Conservation (phyloP, 2,888 invertebrate genomes). For the Arctia plantaginis region DNA sequence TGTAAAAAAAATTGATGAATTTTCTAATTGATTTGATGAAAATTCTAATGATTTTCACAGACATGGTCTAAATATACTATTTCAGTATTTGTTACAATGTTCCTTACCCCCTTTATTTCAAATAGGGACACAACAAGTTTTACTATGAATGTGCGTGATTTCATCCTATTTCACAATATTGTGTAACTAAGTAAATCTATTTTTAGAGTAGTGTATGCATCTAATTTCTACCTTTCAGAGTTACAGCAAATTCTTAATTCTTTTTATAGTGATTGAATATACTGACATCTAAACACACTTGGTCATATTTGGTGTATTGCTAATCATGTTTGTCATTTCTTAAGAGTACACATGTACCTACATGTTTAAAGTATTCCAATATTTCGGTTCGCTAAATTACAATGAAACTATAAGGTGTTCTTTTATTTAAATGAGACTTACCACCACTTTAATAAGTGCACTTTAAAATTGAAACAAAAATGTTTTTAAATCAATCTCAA, state of each 20-base stretch:
- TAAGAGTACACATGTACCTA: neutral
- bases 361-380: neutral
- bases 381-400: too few relatives aligned
- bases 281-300: neutral
- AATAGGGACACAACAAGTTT: neutral
- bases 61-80: too few relatives aligned
- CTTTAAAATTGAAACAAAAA: neutral
- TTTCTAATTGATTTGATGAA: too few relatives aligned
- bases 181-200: conserved; percentile 15
- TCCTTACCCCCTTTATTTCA: too few relatives aligned
- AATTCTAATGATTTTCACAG: too few relatives aligned
- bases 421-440: neutral
- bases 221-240: neutral
- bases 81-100: too few relatives aligned
- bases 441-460: too few relatives aligned
- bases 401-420: neutral
- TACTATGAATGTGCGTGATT: neutral
- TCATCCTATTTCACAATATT: conserved; percentile 31
- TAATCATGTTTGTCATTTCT: neutral
- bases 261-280: neutral
- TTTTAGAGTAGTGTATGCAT: neutral
- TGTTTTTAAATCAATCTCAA: neutral
- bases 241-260: too few relatives aligned
- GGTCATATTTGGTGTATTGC: neutral
- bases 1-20: too few relatives aligned